Percentiles rank a stretch among this genome's conserved stretches.
Conservation (phyloP, 2,888 invertebrate genomes). For the Drosophila paranaensis region DNA sequence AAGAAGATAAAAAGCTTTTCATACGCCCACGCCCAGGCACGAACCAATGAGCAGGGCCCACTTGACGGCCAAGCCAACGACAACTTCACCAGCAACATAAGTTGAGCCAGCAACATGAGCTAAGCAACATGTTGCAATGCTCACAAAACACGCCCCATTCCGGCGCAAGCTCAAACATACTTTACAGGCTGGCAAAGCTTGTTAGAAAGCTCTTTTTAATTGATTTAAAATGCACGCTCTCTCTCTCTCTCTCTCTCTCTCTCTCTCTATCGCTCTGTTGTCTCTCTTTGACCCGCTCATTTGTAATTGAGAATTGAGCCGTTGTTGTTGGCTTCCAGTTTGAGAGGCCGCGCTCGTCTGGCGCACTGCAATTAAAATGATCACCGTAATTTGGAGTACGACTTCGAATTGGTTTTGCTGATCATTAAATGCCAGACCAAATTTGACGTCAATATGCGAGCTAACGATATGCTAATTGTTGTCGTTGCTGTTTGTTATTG, state of each 20-base stretch:
- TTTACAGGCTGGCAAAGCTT: conserved; percentile 39
- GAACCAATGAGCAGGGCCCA: conserved; percentile 61
- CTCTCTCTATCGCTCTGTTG: neutral
- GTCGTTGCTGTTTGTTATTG: conserved; percentile 16
- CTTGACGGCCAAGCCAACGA: conserved; percentile 36
- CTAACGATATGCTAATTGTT: conserved; percentile 79
- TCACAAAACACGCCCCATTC: conserved; percentile 56
- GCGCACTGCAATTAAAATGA: conserved; percentile 82
- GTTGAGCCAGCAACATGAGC: conserved; percentile 58
- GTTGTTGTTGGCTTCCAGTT: conserved; percentile 26
- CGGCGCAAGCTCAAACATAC: conserved; percentile 31
- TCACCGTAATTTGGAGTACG: conserved; percentile 72
- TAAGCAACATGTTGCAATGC: conserved; percentile 62
- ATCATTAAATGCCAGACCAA: conserved; percentile 62
- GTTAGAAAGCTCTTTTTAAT: conserved; percentile 64
- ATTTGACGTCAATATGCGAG: conserved; percentile 79
- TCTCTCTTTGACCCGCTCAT: conserved; percentile 14
- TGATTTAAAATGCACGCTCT: conserved; percentile 51
- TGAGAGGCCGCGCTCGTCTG: conserved; percentile 35
- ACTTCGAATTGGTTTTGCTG: conserved; percentile 57
- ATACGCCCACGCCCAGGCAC: conserved; percentile 65
- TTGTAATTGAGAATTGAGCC: conserved; percentile 38
- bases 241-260: conserved; percentile 16
- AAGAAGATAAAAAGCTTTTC: conserved; percentile 31
- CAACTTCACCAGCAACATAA: conserved; percentile 27